phyloP scores from a whole-genome alignment of 2,888 invertebrate genomes.

The Dynastes hyllus region DNA sequence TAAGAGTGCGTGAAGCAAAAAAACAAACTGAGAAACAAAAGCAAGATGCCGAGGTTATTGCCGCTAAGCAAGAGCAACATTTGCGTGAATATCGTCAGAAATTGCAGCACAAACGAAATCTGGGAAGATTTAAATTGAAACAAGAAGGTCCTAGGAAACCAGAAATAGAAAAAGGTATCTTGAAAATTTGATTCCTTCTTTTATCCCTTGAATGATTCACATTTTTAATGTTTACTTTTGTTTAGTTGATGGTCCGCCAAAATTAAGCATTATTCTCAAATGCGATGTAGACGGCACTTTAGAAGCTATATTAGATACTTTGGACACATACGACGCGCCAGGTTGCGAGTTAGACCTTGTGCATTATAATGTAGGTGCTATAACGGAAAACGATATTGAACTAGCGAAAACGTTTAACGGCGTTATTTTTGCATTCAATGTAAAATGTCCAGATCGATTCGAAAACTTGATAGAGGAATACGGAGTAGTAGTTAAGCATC shows the following conservation, averaged over 20 bases:
- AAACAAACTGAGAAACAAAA: slow-evolving; percentile 78
- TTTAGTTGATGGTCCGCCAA: slow-evolving; percentile 64
- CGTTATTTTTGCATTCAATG: slow-evolving; percentile 92
- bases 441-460: slow-evolving; percentile 74
- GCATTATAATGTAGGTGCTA: slow-evolving; percentile 91
- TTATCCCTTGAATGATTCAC: too few species aligned
- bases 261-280: slow-evolving; percentile 72
- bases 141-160: slow-evolving; percentile 77
- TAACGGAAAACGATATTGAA: slow-evolving; percentile 89
- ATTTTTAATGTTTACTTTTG: neutral
- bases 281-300: slow-evolving; percentile 97
- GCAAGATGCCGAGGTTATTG: slow-evolving; percentile 77
- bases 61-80: slow-evolving; percentile 79
- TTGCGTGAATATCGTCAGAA: slow-evolving; percentile 77
- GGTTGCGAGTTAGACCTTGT: slow-evolving; percentile 88
- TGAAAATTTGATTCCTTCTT: neutral
- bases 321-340: slow-evolving; percentile 88
- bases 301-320: slow-evolving; percentile 93
- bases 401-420: slow-evolving; percentile 85
- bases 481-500: slow-evolving; percentile 77
- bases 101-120: slow-evolving; percentile 75
- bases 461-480: slow-evolving; percentile 73
- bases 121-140: slow-evolving; percentile 76
- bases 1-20: slow-evolving; percentile 74
- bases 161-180: slow-evolving; percentile 68